These are phyloP conservation scores for Portevinia maculata DNA, from an alignment of 2,888 invertebrate species.

Conservation along the genomic window DNA sequence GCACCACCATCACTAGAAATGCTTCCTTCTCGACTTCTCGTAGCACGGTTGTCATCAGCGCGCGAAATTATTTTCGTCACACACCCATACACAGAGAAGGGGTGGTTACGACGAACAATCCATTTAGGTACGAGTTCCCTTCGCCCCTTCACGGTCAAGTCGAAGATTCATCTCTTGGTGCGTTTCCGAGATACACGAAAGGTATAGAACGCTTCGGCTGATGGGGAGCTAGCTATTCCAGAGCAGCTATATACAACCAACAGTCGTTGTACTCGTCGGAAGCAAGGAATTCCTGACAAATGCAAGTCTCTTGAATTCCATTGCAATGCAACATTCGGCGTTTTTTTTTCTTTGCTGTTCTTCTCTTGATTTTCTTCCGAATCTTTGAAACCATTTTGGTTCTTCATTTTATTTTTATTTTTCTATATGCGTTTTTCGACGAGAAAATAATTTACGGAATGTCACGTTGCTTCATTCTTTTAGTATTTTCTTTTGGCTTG, in stretches of 20 bases:
- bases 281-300: conserved; percentile 70
- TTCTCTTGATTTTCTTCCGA: conserved; percentile 40
- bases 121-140: conserved; percentile 33
- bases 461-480: conserved; percentile 73
- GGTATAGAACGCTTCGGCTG: conserved; percentile 23
- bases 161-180: conserved; percentile 53
- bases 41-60: conserved; percentile 28
- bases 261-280: conserved; percentile 46
- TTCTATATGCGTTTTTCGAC: conserved; percentile 43
- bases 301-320: conserved; percentile 71
- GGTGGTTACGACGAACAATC: no score
- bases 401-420: conserved; percentile 50
- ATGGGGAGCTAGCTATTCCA: conserved; percentile 41
- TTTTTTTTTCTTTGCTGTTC: conserved; percentile 27
- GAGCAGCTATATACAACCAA: conserved; percentile 31
- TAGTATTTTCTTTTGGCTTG: conserved; percentile 54
- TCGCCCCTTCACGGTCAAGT: conserved; percentile 66
- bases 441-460: conserved; percentile 69
- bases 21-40: conserved; percentile 18
- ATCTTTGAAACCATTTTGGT: conserved; percentile 52
- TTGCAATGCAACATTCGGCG: conserved; percentile 71
- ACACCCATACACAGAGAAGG: conserved; percentile 26
- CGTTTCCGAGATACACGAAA: conserved; percentile 40
- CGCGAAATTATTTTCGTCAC: conserved; percentile 71
- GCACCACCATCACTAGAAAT: conserved; percentile 7